phyloP scores from a whole-genome alignment of 2,797 vertebrate genomes.

The Scolopax rusticola region DNA sequence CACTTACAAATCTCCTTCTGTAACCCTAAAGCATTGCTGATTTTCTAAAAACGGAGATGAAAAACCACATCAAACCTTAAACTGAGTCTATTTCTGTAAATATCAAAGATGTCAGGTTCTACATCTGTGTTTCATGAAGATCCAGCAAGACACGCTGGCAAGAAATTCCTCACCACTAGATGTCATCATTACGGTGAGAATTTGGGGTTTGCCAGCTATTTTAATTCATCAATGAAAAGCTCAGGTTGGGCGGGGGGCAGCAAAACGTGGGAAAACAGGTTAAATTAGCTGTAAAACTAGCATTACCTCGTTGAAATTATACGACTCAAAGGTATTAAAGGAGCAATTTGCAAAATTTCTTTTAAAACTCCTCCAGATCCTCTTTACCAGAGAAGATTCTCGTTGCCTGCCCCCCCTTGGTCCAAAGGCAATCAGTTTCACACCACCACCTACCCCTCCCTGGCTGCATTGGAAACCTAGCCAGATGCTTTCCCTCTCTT shows the following conservation, averaged over 20 bases:
- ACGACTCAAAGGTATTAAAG: background rate
- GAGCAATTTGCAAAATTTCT: background rate
- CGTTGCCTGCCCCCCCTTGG: background rate
- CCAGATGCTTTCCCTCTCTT: background rate
- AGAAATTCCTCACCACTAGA: slow-evolving; percentile 36
- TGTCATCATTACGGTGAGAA: background rate
- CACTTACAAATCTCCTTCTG: background rate
- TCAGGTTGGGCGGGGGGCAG: background rate
- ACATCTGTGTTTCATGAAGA: background rate
- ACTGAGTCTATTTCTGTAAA: background rate
- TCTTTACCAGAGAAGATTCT: background rate
- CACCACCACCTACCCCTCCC: background rate
- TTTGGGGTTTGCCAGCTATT: background rate
- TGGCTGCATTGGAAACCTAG: background rate
- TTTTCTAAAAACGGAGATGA: background rate
- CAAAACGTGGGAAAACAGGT: background rate
- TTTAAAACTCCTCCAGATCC: background rate
- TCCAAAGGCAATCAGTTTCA: background rate
- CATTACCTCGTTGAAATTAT: background rate
- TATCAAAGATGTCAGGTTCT: background rate
- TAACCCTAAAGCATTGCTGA: background rate
- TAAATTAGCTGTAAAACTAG: background rate
- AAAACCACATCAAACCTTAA: background rate
- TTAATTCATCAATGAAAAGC: background rate
- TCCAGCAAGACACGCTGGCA: background rate